These are phyloP conservation scores for Zosterops pallidus DNA, from an alignment of 2,113 vertebrate species.

Conservation along the genomic window DNA sequence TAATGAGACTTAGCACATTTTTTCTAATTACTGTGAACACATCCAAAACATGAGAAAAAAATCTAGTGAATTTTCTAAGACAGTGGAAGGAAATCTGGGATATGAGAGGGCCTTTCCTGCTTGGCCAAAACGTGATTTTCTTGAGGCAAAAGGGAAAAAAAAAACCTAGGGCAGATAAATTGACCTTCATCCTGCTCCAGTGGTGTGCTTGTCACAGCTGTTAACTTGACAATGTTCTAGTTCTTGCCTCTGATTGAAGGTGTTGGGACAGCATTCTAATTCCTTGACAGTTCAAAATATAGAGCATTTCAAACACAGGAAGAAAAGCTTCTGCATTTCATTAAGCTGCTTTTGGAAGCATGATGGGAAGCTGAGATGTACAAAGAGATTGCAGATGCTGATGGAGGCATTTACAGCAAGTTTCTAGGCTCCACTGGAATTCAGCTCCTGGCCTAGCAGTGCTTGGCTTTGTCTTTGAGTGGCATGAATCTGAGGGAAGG, in stretches of 20 bases:
- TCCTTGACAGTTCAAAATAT: not conserved
- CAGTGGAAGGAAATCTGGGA: not conserved
- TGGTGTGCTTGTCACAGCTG: not conserved
- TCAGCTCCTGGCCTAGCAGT: not conserved
- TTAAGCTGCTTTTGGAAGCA: not conserved
- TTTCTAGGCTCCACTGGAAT: not conserved
- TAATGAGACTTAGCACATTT: not conserved
- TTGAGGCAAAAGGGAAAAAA: not conserved
- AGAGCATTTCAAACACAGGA: not conserved
- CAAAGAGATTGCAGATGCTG: not conserved
- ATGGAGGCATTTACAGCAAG: not conserved
- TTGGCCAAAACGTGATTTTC: not conserved
- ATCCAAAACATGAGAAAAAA: not conserved
- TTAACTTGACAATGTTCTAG: not conserved
- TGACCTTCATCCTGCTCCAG: not conserved
- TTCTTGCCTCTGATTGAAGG: not conserved
- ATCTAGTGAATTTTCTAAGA: not conserved
- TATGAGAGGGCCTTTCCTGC: not conserved
- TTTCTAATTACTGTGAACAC: not conserved
- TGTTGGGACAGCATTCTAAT: not conserved
- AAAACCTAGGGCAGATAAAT: not conserved
- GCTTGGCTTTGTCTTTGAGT: not conserved
- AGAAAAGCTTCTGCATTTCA: not conserved
- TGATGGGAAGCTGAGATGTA: not conserved
- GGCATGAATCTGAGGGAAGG: not conserved